A percentile compares a stretch with the other conserved stretches of the same genome.
phyloP scores from a whole-genome alignment of 2,113 vertebrate species.

The Thinocorus orbignyianus region DNA sequence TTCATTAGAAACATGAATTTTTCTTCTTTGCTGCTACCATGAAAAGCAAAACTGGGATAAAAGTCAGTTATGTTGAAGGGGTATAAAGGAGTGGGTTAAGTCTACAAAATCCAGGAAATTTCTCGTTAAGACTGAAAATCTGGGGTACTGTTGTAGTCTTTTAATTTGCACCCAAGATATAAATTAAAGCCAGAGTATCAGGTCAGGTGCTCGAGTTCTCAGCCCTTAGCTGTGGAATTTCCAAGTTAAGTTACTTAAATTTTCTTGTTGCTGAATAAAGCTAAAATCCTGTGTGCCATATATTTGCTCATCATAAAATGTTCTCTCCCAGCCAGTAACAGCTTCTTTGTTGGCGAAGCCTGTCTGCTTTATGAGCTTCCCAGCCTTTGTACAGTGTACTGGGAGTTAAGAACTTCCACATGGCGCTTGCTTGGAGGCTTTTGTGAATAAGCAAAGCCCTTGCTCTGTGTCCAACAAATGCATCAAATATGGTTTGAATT shows the following conservation, averaged over 20 bases:
- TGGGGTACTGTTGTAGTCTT: background rate
- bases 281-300: conserved; percentile 27
- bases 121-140: conserved; percentile 11
- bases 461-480: conserved; percentile 4
- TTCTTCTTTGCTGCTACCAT: conserved; percentile 1
- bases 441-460: conserved; percentile 22
- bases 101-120: conserved; percentile 38
- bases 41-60: background rate
- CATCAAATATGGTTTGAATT: conserved; percentile 49
- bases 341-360: conserved; percentile 59
- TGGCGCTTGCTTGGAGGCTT: conserved; percentile 37
- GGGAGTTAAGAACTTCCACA: conserved; percentile 66
- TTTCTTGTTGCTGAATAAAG: conserved; percentile 50
- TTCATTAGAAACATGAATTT: background rate
- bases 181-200: background rate
- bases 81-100: background rate
- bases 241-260: conserved; percentile 46
- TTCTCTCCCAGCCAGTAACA: conserved; percentile 52
- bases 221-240: conserved; percentile 15
- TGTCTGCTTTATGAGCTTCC: conserved; percentile 45
- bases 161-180: background rate
- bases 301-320: conserved; percentile 64
- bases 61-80: background rate
- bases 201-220: conserved; percentile 25
- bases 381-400: conserved; percentile 34